Conservation (phyloP, 2,113 vertebrate species). For the Colinus virginianus region DNA sequence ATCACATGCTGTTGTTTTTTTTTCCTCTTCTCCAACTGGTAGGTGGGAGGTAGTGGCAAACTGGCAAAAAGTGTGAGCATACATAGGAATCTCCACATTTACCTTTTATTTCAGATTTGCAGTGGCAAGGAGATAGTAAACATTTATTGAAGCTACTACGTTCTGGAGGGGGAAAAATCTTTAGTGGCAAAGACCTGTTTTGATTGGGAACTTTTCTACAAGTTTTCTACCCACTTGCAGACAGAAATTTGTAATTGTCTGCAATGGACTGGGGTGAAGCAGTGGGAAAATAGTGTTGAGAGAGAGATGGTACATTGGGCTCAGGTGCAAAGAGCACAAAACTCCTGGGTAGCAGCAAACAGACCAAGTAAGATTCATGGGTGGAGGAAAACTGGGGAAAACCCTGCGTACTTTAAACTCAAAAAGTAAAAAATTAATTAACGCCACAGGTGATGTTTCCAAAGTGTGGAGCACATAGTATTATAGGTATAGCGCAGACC, state of each 20-base stretch:
- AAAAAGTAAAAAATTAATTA: neutral
- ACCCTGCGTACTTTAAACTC: neutral
- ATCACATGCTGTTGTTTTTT: neutral
- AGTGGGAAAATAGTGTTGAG: neutral
- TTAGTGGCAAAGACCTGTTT: neutral
- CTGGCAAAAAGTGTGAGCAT: slow-evolving; percentile 63
- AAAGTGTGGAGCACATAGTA: neutral
- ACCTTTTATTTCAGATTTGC: slow-evolving; percentile 61
- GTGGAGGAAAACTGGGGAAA: neutral
- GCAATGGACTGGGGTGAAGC: neutral
- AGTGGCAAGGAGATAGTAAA: slow-evolving; percentile 53
- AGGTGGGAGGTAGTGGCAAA: slow-evolving; percentile 70
- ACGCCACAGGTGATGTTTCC: neutral
- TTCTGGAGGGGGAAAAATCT: neutral
- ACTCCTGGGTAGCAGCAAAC: neutral
- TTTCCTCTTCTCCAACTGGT: slow-evolving; percentile 59
- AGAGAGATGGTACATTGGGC: neutral
- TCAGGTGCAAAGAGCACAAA: neutral
- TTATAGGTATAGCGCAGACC: neutral
- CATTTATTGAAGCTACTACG: neutral
- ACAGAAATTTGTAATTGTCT: neutral
- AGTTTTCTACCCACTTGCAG: neutral
- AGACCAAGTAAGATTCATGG: neutral
- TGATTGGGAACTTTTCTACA: neutral
- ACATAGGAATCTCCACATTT: slow-evolving; percentile 40